Conservation (phyloP, 2,113 vertebrate genomes). For the Sclerurus mexicanus region DNA sequence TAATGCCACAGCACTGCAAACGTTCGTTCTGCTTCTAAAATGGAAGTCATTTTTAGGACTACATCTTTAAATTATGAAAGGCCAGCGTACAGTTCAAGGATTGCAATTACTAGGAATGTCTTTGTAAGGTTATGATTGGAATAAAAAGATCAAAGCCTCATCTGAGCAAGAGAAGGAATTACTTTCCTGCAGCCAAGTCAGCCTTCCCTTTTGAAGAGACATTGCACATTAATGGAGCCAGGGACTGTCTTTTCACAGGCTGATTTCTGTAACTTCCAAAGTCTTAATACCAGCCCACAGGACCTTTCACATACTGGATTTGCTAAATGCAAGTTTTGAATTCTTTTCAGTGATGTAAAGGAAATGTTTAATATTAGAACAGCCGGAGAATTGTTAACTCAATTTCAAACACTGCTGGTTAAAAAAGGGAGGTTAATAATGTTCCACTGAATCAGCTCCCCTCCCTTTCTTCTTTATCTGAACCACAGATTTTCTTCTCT, state of each 20-base stretch:
- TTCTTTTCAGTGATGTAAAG: conserved; percentile 1
- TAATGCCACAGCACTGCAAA: neutral
- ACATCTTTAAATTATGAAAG: neutral
- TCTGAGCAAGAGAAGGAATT: conserved; percentile 5
- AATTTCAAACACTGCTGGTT: neutral
- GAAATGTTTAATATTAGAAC: conserved; percentile 2
- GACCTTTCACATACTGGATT: neutral
- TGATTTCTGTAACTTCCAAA: neutral
- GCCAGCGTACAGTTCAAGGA: neutral
- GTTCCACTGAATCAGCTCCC: neutral
- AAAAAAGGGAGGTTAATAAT: neutral
- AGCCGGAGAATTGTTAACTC: neutral
- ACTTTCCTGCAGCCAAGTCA: neutral
- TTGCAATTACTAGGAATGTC: neutral
- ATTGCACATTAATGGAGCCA: neutral
- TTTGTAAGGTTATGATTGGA: neutral
- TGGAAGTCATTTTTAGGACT: neutral
- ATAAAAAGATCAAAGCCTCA: conserved; percentile 30
- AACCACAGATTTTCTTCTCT: neutral
- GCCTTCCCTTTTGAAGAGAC: neutral
- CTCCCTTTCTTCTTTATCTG: neutral
- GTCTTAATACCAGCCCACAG: neutral
- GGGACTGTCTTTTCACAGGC: neutral
- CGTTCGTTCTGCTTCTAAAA: neutral
- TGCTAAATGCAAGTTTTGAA: neutral